Conservation (phyloP, 92 coral and sea anemone genomes). For the Epizoanthus stellaris region DNA sequence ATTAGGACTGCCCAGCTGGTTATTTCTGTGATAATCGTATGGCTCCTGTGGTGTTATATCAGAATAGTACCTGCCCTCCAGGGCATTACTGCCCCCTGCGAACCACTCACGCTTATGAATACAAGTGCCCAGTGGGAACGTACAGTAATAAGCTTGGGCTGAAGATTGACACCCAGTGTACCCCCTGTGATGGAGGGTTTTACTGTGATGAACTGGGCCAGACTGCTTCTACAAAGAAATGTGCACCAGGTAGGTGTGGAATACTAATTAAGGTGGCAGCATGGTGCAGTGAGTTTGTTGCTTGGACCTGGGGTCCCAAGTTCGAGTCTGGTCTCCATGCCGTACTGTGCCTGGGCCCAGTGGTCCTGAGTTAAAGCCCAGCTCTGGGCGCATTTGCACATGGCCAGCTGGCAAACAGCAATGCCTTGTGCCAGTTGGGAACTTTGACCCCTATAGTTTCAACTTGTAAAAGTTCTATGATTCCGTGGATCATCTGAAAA, state of each 20-base stretch:
- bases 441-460: conserved; percentile 61
- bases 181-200: conserved; percentile 94
- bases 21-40: conserved; percentile 91
- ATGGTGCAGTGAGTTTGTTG: too few relatives aligned
- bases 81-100: conserved; percentile 90
- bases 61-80: conserved; percentile 95
- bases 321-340: too few relatives aligned
- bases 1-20: conserved; percentile 87
- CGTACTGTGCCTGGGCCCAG: too few relatives aligned
- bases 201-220: conserved; percentile 96
- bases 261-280: neutral
- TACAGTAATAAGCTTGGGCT: conserved; percentile 85
- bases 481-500: too few relatives aligned
- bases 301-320: too few relatives aligned
- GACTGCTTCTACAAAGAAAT: conserved; percentile 74
- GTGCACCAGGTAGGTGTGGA: conserved; percentile 77
- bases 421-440: conserved; percentile 69
- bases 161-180: conserved; percentile 66
- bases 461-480: too few relatives aligned
- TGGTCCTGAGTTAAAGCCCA: neutral
- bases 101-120: conserved; percentile 76
- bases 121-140: conserved; percentile 92
- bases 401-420: conserved; percentile 33
- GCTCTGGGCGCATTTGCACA: neutral
- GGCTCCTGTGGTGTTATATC: conserved; percentile 88